phyloP scores from a whole-genome alignment of 2,888 invertebrate species.

The Hoplodrina blanda region DNA sequence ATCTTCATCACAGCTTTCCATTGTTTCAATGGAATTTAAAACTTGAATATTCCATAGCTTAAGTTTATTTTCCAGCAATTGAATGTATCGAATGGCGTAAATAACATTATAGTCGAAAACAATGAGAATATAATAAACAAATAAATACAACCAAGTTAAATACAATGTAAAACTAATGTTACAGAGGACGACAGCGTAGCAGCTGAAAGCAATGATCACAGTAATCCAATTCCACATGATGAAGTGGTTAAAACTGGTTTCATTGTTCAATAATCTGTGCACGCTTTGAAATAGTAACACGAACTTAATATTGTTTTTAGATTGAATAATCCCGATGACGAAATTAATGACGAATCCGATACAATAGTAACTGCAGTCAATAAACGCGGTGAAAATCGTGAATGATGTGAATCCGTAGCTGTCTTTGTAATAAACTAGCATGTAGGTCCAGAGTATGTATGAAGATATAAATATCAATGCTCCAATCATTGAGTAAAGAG shows the following conservation, averaged over 20 bases:
- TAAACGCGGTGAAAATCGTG: too few species aligned
- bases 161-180: neutral
- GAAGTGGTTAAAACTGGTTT: too few species aligned
- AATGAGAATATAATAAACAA: neutral
- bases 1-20: neutral
- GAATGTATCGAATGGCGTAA: neutral
- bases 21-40: neutral
- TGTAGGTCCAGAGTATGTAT: neutral
- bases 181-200: neutral
- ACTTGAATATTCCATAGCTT: slow-evolving; percentile 13
- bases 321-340: too few species aligned
- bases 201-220: neutral
- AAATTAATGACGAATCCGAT: too few species aligned
- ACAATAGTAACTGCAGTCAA: too few species aligned
- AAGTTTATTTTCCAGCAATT: slow-evolving; percentile 21
- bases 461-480: neutral
- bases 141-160: slow-evolving; percentile 3
- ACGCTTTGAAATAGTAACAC: too few species aligned
- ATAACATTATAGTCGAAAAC: slow-evolving; percentile 23
- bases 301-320: too few species aligned
- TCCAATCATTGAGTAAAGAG: slow-evolving; percentile 2
- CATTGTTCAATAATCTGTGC: too few species aligned
- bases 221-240: too few species aligned
- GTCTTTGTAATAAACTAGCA: neutral
- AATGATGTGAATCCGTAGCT: too few species aligned